Base-by-base conservation (phyloP, 2,113 vertebrate genomes). In the Cygnus atratus region DNA sequence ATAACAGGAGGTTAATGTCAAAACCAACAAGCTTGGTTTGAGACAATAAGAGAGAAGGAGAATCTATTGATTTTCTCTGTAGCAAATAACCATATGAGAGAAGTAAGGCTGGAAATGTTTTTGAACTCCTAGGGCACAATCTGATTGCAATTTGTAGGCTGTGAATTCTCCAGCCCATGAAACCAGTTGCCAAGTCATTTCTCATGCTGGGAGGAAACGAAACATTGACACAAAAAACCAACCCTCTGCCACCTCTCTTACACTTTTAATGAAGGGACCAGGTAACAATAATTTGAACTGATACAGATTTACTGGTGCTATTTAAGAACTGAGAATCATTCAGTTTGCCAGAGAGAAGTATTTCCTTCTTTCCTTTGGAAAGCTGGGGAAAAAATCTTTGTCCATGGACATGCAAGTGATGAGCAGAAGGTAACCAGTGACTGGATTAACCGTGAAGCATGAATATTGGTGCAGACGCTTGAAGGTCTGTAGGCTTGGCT, bases 361-460 rank as follows among this genome's bases (percentile, higher is more conserved):
- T 46, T 79, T 71, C 44, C 52, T 70, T 75, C 57, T 73, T 95
- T 97, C 66, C 37, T 96, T 65, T 76, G 79, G 77, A 91, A 83
- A 84, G 17, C 37, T 70, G 29, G 4, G 7, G 21, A 4, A 57
- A 77, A 68, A 39, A 18, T 52, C 37, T 85, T 88, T 73, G 55
- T 58, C 55, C 63, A 63, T 57, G 62, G 76, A 88, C 10, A 2
- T 63, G 31, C 63, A 94, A 95, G 67, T 71, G 63, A 31, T 48
- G 52, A 89, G 31, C 67, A 87, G 57, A 87, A 80, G 50, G 46
- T 24, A 89, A 44, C 31, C 4, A 24, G 29, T 67, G 71, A 66
- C 68, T 73, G 63, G 22, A 83, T 87, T 84, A 80, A 54, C 37
- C 3, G 7, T 16, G 18, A 84, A 85, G 50, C 73, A 78, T 29